A percentile compares a stretch with the other conserved stretches of the same genome.
These are phyloP conservation scores for Pseudanteris insignis DNA, from an alignment of 2,888 invertebrate species.

Conservation along the genomic window DNA sequence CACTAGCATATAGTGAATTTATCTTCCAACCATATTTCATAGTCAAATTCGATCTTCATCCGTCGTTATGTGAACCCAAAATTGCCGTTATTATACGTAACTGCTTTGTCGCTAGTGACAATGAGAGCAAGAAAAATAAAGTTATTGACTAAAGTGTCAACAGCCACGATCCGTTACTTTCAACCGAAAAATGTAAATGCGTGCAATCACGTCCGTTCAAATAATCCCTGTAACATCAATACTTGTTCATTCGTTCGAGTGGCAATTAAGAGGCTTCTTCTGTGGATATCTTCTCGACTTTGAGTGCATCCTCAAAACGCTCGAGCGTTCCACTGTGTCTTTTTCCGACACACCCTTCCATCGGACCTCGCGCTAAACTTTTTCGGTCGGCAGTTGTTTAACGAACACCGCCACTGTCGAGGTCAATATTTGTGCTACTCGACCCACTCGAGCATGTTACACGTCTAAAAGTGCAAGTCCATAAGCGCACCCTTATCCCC, in stretches of 20 bases:
- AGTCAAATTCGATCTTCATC: too few species aligned
- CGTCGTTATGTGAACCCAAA: too few species aligned
- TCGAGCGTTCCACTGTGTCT: constrained; percentile 21
- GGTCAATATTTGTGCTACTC: constrained; percentile 62
- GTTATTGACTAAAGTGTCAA: constrained; percentile 37
- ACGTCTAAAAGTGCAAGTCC: too few species aligned
- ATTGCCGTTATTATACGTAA: too few species aligned
- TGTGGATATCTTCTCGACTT: constrained; percentile 36
- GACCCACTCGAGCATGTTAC: constrained; percentile 52
- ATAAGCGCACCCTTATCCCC: too few species aligned
- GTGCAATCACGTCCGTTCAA: constrained; percentile 15
- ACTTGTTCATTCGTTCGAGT: constrained; percentile 37
- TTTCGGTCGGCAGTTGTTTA: constrained; percentile 55
- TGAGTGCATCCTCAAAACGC: constrained; percentile 24
- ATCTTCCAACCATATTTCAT: too few species aligned
- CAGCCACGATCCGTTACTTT: constrained; percentile 28
- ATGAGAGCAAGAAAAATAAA: too few species aligned
- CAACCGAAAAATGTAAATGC: constrained; percentile 33
- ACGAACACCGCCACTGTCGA: constrained; percentile 54
- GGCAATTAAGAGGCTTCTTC: constrained; percentile 38
- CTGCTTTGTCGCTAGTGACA: too few species aligned
- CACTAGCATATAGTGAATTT: too few species aligned
- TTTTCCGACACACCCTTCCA: constrained; percentile 31
- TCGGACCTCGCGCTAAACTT: constrained; percentile 33
- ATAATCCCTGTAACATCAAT: constrained; percentile 32